phyloP scores from a whole-genome alignment of 2,113 vertebrate genomes.

The Lathamus discolor region DNA sequence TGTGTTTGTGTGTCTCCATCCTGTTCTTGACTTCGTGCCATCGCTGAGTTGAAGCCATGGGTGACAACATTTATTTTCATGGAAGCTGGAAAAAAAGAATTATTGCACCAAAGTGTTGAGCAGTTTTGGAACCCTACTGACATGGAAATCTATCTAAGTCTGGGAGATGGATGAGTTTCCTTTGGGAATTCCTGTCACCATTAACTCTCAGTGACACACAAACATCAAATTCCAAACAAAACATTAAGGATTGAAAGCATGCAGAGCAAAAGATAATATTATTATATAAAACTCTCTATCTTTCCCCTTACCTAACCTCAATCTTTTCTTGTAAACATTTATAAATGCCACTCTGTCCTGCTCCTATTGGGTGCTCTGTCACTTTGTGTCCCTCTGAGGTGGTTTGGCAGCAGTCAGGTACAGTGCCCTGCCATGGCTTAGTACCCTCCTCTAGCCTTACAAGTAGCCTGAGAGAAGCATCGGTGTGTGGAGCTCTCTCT shows the following conservation, averaged over 20 bases:
- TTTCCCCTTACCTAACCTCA: neutral
- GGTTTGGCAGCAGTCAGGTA: neutral
- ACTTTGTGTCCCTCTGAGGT: neutral
- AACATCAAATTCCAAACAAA: neutral
- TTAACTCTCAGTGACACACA: neutral
- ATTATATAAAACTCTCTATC: neutral
- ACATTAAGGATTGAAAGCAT: neutral
- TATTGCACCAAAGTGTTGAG: neutral
- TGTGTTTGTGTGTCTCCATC: neutral
- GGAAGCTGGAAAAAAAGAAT: neutral
- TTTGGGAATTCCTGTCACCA: neutral
- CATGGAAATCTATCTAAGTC: neutral
- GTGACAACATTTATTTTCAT: neutral
- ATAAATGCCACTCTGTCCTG: neutral
- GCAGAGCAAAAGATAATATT: neutral
- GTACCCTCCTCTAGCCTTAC: neutral
- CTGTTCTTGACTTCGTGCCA: neutral
- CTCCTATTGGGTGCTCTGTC: neutral
- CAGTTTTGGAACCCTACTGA: neutral
- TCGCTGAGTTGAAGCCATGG: neutral
- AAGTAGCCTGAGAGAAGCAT: neutral
- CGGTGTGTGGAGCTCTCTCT: fast-evolving
- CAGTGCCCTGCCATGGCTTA: neutral
- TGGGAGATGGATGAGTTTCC: neutral
- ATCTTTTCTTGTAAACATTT: neutral